Base-by-base conservation (phyloP, 2,797 vertebrate species). In the Champsocephalus esox region DNA sequence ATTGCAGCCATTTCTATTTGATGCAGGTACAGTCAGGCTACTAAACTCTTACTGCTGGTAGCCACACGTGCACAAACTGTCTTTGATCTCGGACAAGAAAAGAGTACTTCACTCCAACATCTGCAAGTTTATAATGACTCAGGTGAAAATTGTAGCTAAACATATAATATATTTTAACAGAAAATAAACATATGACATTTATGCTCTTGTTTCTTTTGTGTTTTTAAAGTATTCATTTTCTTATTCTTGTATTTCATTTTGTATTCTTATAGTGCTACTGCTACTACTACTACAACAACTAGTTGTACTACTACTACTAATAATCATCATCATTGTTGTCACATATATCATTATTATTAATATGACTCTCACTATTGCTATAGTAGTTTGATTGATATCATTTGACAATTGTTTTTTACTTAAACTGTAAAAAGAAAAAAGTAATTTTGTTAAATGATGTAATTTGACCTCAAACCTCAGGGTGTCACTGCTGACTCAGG, bases 401-500 rank as follows among this genome's bases (percentile, higher is more conserved):
- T 14, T 57, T 14, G 5, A 1, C 4, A 17, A 60, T 70, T 28
- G 19, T 57, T 2, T 48, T 46, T 52, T 12, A 49, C 17, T 60
- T 2, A 57, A 68, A 48, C 24, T 28, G 28, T 28, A 28, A 28
- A 28, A 28, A 41, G 16, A 56, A 76, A 3, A 6, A 60, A 57
- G 62, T 8, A 2, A 44, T 55, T 1, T 12, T 38, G 4, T 74
- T 14, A 7, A 64, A 61, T 24, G 12, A 12, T 76, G 89, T 48
- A 60, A 34, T 87, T 82, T 10, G 10, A 34, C 3, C 0, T 55
- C 0, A 28, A 14, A 67, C 90, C 93, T 87, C 59, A 73, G 43
- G 90, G 77, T 91, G 92, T 83, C 93, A 82, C 84, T 92, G 82
- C 65, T 85, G 83, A 60, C 80, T 79, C 38, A 88, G 41, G 70